A percentile compares a stretch with the other conserved stretches of the same genome.
These are phyloP conservation scores for Dendronephthya gigantea DNA, from an alignment of 64 coral and sea anemone species.

Conservation along the genomic window DNA sequence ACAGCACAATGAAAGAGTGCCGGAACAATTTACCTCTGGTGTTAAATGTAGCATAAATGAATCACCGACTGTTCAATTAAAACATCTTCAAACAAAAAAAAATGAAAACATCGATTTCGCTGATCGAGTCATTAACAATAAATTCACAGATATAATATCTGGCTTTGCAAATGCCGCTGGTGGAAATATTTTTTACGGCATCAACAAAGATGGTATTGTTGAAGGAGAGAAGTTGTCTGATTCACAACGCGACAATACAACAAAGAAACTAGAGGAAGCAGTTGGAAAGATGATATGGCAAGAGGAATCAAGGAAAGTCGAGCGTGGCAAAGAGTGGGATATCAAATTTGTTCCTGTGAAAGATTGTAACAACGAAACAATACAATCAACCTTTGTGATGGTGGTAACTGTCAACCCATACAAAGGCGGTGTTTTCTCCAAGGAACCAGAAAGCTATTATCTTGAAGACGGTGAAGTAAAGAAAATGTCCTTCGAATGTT, in stretches of 20 bases:
- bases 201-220: neutral
- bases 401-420: neutral
- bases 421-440: neutral
- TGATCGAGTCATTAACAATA: too few relatives aligned
- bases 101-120: too few relatives aligned
- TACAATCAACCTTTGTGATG: neutral
- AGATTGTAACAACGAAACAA: neutral
- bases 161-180: neutral
- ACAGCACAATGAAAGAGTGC: too few relatives aligned
- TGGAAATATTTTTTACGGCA: neutral
- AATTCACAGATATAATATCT: neutral
- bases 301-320: neutral
- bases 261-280: neutral
- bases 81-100: too few relatives aligned
- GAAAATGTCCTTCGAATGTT: too few relatives aligned
- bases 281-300: neutral
- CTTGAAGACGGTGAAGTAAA: neutral
- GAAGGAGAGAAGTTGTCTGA: neutral
- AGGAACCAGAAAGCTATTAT: constrained; percentile 8
- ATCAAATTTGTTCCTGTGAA: neutral
- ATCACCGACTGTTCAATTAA: too few relatives aligned
- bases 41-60: too few relatives aligned
- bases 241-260: neutral
- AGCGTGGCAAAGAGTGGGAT: neutral
- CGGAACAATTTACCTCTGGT: too few relatives aligned